Base-by-base conservation (phyloP, 2,113 vertebrate genomes). In the Oncorhynchus kisutch region DNA sequence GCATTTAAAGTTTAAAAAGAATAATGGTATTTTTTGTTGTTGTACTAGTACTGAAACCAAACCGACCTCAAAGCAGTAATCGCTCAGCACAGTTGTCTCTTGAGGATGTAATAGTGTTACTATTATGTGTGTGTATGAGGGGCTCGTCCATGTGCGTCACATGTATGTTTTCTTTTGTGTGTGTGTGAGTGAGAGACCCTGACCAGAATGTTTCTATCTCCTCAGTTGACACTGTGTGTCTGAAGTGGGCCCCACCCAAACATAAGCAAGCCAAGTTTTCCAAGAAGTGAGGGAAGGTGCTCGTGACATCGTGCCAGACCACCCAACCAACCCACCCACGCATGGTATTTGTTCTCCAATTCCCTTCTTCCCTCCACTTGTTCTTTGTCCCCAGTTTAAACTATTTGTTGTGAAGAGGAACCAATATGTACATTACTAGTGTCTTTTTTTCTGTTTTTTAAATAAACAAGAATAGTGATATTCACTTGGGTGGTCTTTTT, bases 211-310 rank as follows among this genome's bases (percentile, higher is more conserved):
- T 54, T 18, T 65, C 64, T 73, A 13, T 72, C 59, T 67, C 51
- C 54, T 16, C 91, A 95, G 94, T 95, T 79, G 95, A 95, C 86
- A 94, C 92, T 0, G 73, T 94, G 84, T 93, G 94, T 86, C 86
- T 94, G 79, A 95, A 95, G 87, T 95, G 95, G 93, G 90, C 95
- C 72, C 94, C 89, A n/a, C 95, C 96, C 0, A 95, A 95, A 82
- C 95, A 93, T 69, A 94, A 94, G 84, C 92, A 94, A 72, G 89
- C 81, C 76, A 95, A 94, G 86, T 75, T 93, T 72, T 88, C 92
- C 5, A 92, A 95, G 91, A 94, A 93, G 71, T 91, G 83, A 92
- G 27, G 34, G 20, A 1, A 6, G 7, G 71, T 60, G 59, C 65
- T 39, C 3, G 6, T 5, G 22, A 59, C 20, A 24, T 34, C 31